Evolutionary conservation across 2,797 vertebrate genomes (phyloP), one percentile per base, ranked within the genome.

Genomic region (Parauchenoglanis punctatus): DNA sequence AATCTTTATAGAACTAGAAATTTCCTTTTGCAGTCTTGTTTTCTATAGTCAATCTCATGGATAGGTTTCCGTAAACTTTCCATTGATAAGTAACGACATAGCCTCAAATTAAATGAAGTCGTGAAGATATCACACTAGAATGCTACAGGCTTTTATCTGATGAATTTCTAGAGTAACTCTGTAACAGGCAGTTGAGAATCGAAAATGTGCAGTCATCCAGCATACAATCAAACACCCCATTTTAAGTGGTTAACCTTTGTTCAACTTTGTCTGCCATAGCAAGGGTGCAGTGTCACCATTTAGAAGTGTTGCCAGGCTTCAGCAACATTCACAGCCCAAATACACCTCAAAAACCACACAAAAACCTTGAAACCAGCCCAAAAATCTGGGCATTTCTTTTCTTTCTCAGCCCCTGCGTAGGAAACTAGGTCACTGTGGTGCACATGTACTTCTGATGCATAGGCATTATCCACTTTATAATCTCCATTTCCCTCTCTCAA

Each of bases 341-440:
- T 31, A 35, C 7, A 56, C 10, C 11, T 49, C 49, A 52, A 15
- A 52, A 75, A 49, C 25, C 25, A 52, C 73, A 52, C 13, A 31
- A 31, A 54, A 46, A n/a, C 7, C 52, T 25, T 75, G 72, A n/a
- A n/a, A n/a, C 68, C 7, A 11, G 68, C 68, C 46, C 46, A 52
- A 7, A 73, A 17, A 28, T 52, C 7, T 49, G 23, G 23, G 44
- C 44, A n/a, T 75, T 75, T 75, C 11, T 6, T 46, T 11, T 46
- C 70, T 49, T 75, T 52, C 65, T 31, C 31, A 68, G 65, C 6
- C 31, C 46, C 70, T 25, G 44, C 20, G 11, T 73, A 73, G 70
- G 70, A 73, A 73, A 73, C 40, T 49, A 73, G 44, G 44, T 72
- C 70, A 72, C 70, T 72, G 70, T 44, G 70, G 23, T 49, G 25